These are phyloP conservation scores for Drosophila kanapiae DNA, from an alignment of 1,140 invertebrate species.

Conservation along the genomic window DNA sequence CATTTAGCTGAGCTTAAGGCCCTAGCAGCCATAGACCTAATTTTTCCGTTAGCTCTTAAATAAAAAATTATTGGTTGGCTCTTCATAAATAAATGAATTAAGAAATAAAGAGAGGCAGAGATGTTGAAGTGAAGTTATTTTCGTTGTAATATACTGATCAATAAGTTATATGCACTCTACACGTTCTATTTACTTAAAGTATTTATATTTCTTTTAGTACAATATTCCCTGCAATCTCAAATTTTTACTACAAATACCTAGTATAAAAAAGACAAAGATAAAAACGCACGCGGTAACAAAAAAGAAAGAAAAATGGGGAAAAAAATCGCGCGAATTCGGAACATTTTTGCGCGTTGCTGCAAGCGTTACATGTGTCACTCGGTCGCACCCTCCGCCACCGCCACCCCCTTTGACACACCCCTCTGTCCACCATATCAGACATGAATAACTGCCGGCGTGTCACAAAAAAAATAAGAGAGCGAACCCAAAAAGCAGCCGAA, in stretches of 20 bases:
- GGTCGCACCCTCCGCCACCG: constrained; percentile 8
- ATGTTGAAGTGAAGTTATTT: too few relatives aligned
- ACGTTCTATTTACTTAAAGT: not conserved
- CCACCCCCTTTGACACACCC: constrained; percentile 5
- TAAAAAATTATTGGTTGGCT: too few relatives aligned
- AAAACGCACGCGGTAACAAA: not conserved
- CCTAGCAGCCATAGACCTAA: too few relatives aligned
- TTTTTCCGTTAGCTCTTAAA: too few relatives aligned
- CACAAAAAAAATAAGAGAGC: constrained; percentile 11
- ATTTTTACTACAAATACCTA: not conserved
- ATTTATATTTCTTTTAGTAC: not conserved
- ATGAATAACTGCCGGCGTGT: constrained; percentile 22
- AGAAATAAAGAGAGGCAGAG: too few relatives aligned
- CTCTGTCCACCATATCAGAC: constrained; percentile 2
- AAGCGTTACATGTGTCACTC: constrained; percentile 55
- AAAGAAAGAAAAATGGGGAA: not conserved
- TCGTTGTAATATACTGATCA: not conserved
- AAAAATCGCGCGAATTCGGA: constrained; percentile 35
- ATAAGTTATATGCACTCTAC: not conserved
- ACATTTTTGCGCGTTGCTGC: constrained; percentile 52
- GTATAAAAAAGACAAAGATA: constrained; percentile 23
- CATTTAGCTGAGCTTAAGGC: too few relatives aligned
- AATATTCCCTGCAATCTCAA: not conserved
- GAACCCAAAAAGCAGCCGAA: constrained; percentile 18
- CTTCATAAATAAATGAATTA: too few relatives aligned